These are phyloP conservation scores for Tipula lateralis DNA, from an alignment of 2,888 invertebrate species.

Conservation along the genomic window DNA sequence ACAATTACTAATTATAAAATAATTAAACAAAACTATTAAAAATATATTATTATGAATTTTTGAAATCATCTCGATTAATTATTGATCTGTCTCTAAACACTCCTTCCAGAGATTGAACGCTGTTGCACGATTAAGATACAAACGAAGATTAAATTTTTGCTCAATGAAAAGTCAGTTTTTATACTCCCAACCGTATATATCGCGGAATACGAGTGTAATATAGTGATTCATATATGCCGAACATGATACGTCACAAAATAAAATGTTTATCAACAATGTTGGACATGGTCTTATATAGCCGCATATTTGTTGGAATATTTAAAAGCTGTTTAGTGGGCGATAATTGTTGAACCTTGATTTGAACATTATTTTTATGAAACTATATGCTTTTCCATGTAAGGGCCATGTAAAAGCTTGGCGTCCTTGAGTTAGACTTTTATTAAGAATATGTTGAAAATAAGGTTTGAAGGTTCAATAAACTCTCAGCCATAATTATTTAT, in stretches of 20 bases:
- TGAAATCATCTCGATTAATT: background rate
- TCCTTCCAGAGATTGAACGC: background rate
- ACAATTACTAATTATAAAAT: background rate
- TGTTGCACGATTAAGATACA: background rate
- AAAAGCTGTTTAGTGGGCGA: no score
- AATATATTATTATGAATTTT: background rate
- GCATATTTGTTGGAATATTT: no score
- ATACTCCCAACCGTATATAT: no score
- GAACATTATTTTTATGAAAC: no score
- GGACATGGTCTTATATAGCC: background rate
- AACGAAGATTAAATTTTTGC: background rate
- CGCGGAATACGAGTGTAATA: no score
- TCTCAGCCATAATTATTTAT: no score
- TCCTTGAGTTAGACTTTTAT: no score
- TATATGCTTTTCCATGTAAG: no score
- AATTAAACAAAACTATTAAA: background rate
- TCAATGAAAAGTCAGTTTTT: background rate
- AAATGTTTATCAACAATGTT: background rate
- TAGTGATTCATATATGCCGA: background rate
- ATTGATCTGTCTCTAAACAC: background rate
- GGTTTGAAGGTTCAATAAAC: no score
- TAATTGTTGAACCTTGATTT: no score
- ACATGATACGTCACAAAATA: background rate
- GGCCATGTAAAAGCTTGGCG: no score
- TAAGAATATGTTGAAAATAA: no score